Conservation (phyloP, 2,888 invertebrate species). For the Brenthis ino region DNA sequence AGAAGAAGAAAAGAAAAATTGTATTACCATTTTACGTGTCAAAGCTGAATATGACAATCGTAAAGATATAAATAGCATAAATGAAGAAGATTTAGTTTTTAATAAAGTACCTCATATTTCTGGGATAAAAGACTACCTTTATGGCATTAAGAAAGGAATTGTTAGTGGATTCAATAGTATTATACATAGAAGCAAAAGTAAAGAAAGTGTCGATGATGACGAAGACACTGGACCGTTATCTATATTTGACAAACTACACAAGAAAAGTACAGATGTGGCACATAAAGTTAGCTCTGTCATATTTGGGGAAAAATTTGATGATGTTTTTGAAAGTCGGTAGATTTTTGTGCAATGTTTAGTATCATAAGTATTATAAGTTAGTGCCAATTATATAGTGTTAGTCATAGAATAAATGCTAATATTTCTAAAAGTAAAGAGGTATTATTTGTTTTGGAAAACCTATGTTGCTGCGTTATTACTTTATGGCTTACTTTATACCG, state of each 20-base stretch:
- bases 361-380: too few relatives aligned
- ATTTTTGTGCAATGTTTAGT: not conserved
- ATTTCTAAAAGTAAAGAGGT: too few relatives aligned
- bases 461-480: too few relatives aligned
- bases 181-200: conserved; percentile 45
- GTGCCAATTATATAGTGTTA: too few relatives aligned
- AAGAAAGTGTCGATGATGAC: conserved; percentile 34
- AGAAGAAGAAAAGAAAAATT: conserved; percentile 38
- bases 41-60: conserved; percentile 52
- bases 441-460: too few relatives aligned
- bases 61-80: conserved; percentile 26
- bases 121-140: conserved; percentile 50
- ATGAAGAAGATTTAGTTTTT: conserved; percentile 21
- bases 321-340: conserved; percentile 19
- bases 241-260: conserved; percentile 42
- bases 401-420: too few relatives aligned
- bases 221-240: conserved; percentile 34
- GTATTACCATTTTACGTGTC: conserved; percentile 49
- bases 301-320: conserved; percentile 33
- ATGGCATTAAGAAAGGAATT: conserved; percentile 49
- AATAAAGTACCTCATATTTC: conserved; percentile 41
- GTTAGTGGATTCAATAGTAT: conserved; percentile 49
- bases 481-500: too few relatives aligned
- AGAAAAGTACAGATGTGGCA: conserved; percentile 37
- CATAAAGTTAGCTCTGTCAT: conserved; percentile 36